Conservation (phyloP, 1,140 invertebrate species). For the Bilobella aurantiaca region DNA sequence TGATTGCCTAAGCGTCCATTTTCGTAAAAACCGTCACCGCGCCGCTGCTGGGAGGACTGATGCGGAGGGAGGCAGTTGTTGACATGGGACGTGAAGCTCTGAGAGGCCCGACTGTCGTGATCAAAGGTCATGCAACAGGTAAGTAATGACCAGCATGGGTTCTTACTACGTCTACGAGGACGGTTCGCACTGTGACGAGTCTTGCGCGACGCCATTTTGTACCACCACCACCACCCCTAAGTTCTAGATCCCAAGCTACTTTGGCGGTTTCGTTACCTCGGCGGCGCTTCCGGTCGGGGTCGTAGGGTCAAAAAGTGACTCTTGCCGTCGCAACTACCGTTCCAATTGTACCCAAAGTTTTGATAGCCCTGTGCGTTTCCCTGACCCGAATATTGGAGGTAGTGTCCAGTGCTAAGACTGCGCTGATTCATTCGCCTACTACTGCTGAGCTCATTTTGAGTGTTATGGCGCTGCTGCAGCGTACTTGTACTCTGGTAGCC, state of each 20-base stretch:
- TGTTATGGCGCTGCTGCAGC: no score
- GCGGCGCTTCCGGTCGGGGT: background rate
- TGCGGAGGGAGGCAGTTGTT: background rate
- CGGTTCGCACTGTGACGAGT: background rate
- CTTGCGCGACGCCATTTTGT: no score
- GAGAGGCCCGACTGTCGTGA: background rate
- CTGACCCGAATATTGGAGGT: background rate
- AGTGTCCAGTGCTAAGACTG: no score
- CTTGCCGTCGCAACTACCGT: no score
- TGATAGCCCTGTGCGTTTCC: background rate
- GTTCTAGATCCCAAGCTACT: background rate
- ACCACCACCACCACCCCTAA: background rate
- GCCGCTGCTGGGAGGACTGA: background rate
- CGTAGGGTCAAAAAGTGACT: no score
- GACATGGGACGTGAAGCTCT: background rate
- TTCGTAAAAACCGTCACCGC: background rate
- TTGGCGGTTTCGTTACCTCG: background rate
- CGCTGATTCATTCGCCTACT: no score
- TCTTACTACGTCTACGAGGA: background rate
- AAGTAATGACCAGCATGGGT: background rate
- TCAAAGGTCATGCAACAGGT: constrained; percentile 2
- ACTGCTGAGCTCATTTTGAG: no score
- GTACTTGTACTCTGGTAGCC: constrained; percentile 31
- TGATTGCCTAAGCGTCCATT: no score
- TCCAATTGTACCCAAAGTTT: background rate